Evolutionary conservation across 2,888 invertebrate species (phyloP).

Genomic region (Incurvaria masculella): DNA sequence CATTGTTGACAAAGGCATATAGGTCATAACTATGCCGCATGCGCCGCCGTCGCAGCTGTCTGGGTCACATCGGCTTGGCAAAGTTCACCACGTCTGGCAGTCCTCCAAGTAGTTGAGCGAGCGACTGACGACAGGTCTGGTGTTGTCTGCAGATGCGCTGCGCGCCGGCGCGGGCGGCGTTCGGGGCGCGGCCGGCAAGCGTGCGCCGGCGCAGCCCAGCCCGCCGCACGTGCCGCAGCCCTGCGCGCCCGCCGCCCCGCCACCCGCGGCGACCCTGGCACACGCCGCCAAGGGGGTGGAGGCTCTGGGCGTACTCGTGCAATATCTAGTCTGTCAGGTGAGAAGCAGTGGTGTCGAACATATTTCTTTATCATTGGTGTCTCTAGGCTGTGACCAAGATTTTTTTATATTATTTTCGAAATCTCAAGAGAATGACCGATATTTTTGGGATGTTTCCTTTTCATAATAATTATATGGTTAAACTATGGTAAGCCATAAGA

Average conservation of each 20-base stretch:
- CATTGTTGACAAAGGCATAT: too few species aligned
- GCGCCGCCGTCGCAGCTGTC: not conserved
- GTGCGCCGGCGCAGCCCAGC: slow-evolving; percentile 23
- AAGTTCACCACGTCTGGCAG: not conserved
- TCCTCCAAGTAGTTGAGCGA: not conserved
- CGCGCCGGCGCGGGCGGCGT: slow-evolving; percentile 40
- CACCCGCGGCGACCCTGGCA: slow-evolving; percentile 31
- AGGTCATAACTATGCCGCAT: not conserved
- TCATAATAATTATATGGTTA: too few species aligned
- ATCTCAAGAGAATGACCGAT: too few species aligned
- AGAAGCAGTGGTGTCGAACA: slow-evolving; percentile 33
- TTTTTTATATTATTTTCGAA: too few species aligned
- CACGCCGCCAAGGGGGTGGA: slow-evolving; percentile 68
- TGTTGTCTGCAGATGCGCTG: slow-evolving; percentile 33
- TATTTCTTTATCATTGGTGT: too few species aligned
- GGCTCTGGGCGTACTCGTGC: slow-evolving; percentile 80
- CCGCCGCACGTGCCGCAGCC: slow-evolving; percentile 26
- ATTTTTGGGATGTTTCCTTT: too few species aligned
- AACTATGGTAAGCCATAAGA: too few species aligned
- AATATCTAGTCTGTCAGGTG: slow-evolving; percentile 78
- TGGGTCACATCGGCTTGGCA: not conserved
- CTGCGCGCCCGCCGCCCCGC: slow-evolving; percentile 22
- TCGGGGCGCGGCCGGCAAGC: slow-evolving; percentile 30
- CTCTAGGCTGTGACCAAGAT: too few species aligned
- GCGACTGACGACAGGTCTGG: not conserved